Evolutionary conservation across 2,113 vertebrate species (phyloP).

Genomic region (Apteryx mantelli): DNA sequence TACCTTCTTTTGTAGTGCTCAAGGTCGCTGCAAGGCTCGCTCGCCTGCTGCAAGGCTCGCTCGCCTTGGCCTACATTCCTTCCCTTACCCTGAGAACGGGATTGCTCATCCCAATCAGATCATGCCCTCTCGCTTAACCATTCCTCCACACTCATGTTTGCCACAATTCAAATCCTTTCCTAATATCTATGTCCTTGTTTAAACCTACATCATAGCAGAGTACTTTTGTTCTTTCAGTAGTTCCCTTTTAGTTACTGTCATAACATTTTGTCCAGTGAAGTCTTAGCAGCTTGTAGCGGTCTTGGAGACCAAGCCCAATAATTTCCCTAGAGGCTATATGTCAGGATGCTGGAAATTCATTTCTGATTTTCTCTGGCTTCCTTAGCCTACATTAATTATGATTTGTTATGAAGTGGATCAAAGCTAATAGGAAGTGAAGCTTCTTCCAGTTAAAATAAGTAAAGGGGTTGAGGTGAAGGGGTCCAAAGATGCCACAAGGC

Average conservation of each 20-base stretch:
- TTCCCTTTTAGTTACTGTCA: slow-evolving; percentile 13
- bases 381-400: slow-evolving; percentile 55
- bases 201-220: slow-evolving; percentile 33
- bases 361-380: slow-evolving; percentile 64
- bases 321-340: not conserved
- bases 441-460: slow-evolving; percentile 59
- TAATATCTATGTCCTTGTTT: slow-evolving; percentile 43
- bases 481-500: not conserved
- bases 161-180: slow-evolving; percentile 39
- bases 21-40: no score
- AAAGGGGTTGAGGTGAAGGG: slow-evolving; percentile 14
- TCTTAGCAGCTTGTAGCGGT: slow-evolving; percentile 17
- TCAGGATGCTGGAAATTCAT: not conserved
- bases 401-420: slow-evolving; percentile 57
- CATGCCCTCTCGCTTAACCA: no score
- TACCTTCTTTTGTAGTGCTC: no score
- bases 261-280: slow-evolving; percentile 8
- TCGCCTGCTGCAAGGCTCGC: no score
- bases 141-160: not conserved
- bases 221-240: not conserved
- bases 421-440: slow-evolving; percentile 69
- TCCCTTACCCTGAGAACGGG: no score
- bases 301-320: slow-evolving; percentile 4
- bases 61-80: no score
- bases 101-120: no score